These are phyloP conservation scores for Xiphophorus maculatus DNA, from an alignment of 2,113 vertebrate species.

Conservation along the genomic window DNA sequence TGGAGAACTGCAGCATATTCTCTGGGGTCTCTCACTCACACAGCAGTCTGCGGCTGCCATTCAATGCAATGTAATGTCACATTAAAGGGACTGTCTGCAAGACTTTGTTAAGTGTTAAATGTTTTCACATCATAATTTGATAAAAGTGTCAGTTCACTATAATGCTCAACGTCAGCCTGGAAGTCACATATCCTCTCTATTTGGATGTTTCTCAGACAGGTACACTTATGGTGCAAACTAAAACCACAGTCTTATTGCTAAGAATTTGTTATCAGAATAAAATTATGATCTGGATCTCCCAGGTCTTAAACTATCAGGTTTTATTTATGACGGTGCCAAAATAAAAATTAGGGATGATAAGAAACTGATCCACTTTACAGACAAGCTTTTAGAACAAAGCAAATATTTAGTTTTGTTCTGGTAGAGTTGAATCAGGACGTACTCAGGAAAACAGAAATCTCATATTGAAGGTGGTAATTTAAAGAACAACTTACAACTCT, in stretches of 20 bases:
- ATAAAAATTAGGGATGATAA: too few relatives aligned
- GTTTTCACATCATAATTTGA: not conserved
- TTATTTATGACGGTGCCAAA: not conserved
- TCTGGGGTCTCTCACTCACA: slow-evolving; percentile 22
- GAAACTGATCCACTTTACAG: too few relatives aligned
- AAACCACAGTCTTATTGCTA: not conserved
- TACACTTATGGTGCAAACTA: not conserved
- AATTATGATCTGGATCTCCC: not conserved
- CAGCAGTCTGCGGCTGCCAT: slow-evolving; percentile 30
- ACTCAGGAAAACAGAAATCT: too few relatives aligned
- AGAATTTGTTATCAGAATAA: not conserved
- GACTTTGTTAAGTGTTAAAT: slow-evolving; percentile 6
- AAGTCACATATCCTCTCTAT: not conserved
- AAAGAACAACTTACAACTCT: too few relatives aligned
- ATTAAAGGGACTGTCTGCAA: slow-evolving; percentile 22
- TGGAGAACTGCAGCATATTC: slow-evolving; percentile 34
- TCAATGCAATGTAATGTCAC: slow-evolving; percentile 23
- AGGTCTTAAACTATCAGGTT: not conserved
- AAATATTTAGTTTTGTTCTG: too few relatives aligned
- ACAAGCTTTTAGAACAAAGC: not conserved
- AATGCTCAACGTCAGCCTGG: not conserved
- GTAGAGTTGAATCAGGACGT: too few relatives aligned
- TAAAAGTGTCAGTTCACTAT: not conserved
- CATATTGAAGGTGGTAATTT: too few relatives aligned
- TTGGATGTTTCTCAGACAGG: not conserved